Conservation (phyloP, 2,113 vertebrate species). For the Meleagris gallopavo region DNA sequence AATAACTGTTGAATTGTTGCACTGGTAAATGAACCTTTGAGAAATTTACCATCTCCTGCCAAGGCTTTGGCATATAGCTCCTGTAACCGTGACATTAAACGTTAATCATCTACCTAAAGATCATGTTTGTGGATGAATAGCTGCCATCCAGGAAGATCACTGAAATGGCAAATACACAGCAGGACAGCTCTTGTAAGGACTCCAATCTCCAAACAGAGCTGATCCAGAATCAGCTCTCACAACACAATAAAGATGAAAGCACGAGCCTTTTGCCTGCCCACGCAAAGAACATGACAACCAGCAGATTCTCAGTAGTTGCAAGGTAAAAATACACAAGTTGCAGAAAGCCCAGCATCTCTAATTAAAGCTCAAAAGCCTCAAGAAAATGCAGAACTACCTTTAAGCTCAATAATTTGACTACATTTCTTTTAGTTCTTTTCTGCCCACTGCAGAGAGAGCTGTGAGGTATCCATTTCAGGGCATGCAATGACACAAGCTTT, state of each 20-base stretch:
- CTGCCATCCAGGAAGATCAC: not conserved
- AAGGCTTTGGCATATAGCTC: not conserved
- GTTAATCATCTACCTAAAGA: not conserved
- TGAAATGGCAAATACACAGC: not conserved
- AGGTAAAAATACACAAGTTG: not conserved
- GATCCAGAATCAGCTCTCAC: not conserved
- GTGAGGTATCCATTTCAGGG: not conserved
- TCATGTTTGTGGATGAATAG: accelerated
- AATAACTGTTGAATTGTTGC: not conserved
- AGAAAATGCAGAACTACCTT: accelerated
- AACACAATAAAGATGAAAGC: not conserved
- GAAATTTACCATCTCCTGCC: not conserved
- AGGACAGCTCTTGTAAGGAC: not conserved
- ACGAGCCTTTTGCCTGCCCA: accelerated
- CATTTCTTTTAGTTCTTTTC: not conserved
- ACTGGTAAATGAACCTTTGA: not conserved
- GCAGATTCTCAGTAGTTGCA: not conserved
- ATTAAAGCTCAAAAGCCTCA: not conserved
- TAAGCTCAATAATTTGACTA: accelerated
- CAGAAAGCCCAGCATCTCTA: not conserved
- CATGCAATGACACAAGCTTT: not conserved
- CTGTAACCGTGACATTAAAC: not conserved
- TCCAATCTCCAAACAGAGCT: not conserved
- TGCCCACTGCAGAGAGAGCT: not conserved
- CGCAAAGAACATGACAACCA: not conserved